A percentile compares a stretch with the other conserved stretches of the same genome.
Evolutionary conservation across 1,140 invertebrate species (phyloP).

Genomic region (Mamestra configurata): DNA sequence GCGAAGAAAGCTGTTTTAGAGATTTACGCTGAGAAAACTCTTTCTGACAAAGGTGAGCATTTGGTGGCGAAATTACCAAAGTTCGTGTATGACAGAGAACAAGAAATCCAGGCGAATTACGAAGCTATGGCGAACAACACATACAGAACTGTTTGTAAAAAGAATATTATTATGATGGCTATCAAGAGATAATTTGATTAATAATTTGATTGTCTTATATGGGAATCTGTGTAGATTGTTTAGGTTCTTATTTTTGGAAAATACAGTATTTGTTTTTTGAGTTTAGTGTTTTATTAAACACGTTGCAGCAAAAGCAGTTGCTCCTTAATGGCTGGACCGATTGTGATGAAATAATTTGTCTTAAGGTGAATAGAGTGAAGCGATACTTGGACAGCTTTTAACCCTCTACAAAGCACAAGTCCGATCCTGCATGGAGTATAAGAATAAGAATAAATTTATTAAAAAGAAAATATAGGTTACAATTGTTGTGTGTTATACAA

Average conservation of each 20-base stretch:
- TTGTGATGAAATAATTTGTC: too few species aligned
- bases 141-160: conserved; percentile 49
- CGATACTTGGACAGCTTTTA: too few species aligned
- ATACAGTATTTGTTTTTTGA: conserved; percentile 32
- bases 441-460: too few species aligned
- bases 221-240: conserved; percentile 37
- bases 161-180: conserved; percentile 47
- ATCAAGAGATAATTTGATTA: conserved; percentile 21
- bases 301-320: too few species aligned
- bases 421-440: too few species aligned
- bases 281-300: background rate
- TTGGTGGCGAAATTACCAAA: conserved; percentile 72
- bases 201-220: conserved; percentile 37
- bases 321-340: too few species aligned
- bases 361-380: too few species aligned
- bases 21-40: conserved; percentile 72
- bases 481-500: too few species aligned
- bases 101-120: conserved; percentile 60
- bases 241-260: conserved; percentile 27
- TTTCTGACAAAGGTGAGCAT: conserved; percentile 57
- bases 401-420: too few species aligned
- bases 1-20: conserved; percentile 79
- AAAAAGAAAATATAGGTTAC: too few species aligned
- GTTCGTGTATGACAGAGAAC: conserved; percentile 67
- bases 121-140: conserved; percentile 43